Percentiles rank a stretch among this genome's conserved stretches.
phyloP scores from a whole-genome alignment of 2,888 invertebrate species.

The Amorpha juglandis region DNA sequence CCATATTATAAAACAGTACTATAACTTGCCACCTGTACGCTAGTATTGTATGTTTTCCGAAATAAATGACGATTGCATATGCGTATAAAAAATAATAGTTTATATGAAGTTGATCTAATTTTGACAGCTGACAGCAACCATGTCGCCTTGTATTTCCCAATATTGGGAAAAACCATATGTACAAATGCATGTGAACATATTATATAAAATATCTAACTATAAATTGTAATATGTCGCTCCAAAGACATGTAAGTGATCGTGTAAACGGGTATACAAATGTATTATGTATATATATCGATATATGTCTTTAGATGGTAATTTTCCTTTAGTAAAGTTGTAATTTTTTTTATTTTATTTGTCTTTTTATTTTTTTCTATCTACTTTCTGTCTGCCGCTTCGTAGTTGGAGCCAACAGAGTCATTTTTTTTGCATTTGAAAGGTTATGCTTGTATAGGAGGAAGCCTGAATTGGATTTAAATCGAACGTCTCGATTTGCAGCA shows the following conservation, averaged over 20 bases:
- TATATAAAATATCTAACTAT: constrained; percentile 23
- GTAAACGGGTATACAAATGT: constrained; percentile 54
- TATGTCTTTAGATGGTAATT: constrained; percentile 38
- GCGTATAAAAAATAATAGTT: too few species aligned
- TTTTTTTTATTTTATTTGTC: constrained; percentile 53
- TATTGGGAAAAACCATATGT: constrained; percentile 1
- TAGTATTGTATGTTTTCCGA: too few species aligned
- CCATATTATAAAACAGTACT: background rate
- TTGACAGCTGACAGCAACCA: constrained; percentile 3
- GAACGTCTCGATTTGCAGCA: too few species aligned
- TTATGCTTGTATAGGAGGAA: too few species aligned
- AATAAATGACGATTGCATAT: too few species aligned
- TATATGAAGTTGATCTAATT: background rate
- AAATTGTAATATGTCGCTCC: constrained; percentile 31
- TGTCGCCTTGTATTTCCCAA: constrained; percentile 7
- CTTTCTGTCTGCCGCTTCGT: too few species aligned
- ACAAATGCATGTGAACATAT: constrained; percentile 19
- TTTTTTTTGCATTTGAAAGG: too few species aligned
- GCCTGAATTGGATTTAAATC: too few species aligned
- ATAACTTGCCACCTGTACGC: too few species aligned
- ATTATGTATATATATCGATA: constrained; percentile 60
- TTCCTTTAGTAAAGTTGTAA: constrained; percentile 64
- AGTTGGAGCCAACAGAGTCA: too few species aligned
- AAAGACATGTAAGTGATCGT: constrained; percentile 37
- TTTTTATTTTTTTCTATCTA: constrained; percentile 53